Percentiles rank a stretch among this genome's conserved stretches.
phyloP scores from a whole-genome alignment of 1,140 invertebrate species.

The Trialeurodes vaporariorum region DNA sequence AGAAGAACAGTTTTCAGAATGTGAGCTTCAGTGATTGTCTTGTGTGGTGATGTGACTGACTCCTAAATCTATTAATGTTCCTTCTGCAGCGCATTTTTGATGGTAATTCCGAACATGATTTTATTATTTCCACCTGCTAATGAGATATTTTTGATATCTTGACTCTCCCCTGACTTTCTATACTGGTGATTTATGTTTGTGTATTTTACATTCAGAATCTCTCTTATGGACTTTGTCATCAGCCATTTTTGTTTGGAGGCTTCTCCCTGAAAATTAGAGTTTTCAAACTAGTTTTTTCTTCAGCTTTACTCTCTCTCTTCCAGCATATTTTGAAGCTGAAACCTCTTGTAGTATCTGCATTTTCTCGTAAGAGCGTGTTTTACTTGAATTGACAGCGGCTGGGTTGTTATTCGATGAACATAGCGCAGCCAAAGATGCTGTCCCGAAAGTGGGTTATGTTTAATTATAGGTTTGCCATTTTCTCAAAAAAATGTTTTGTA shows the following conservation, averaged over 20 bases:
- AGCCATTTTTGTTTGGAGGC: background rate
- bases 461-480: too few species aligned
- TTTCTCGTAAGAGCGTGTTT: background rate
- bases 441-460: too few species aligned
- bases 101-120: background rate
- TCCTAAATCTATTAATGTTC: background rate
- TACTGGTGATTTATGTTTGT: too few species aligned
- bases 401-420: background rate
- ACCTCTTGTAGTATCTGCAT: background rate
- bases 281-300: background rate
- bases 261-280: background rate
- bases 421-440: too few species aligned
- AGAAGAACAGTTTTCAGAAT: too few species aligned
- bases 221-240: background rate
- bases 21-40: too few species aligned
- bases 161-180: background rate
- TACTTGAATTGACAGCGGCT: background rate
- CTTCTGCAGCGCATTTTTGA: background rate
- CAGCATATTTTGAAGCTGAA: background rate
- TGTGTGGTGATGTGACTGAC: background rate
- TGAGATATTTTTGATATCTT: background rate
- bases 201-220: background rate
- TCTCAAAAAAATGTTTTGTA: too few species aligned
- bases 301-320: background rate
- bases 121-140: background rate